phyloP scores from a whole-genome alignment of 2,797 vertebrate genomes.

The Platalea minor region DNA sequence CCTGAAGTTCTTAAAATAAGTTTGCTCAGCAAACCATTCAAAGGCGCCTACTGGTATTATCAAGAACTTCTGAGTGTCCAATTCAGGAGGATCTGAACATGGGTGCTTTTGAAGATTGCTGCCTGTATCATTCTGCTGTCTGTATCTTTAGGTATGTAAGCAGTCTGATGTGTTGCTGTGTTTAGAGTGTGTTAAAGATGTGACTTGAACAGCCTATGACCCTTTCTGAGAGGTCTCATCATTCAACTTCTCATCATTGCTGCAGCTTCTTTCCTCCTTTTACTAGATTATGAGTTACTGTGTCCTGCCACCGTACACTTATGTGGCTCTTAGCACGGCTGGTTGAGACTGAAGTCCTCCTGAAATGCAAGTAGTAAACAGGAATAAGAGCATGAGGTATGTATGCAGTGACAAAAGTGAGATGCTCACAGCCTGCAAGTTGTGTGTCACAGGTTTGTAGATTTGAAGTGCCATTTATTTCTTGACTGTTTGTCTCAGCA shows the following conservation, averaged over 20 bases:
- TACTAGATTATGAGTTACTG: background rate
- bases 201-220: background rate
- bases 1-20: background rate
- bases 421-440: background rate
- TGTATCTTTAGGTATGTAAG: background rate
- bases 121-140: background rate
- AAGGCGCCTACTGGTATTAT: background rate
- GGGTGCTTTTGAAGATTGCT: background rate
- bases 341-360: background rate
- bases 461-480: constrained; percentile 13
- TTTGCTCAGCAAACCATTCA: background rate
- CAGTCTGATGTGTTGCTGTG: background rate
- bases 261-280: background rate
- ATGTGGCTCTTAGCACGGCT: background rate
- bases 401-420: background rate
- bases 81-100: background rate
- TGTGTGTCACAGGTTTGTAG: background rate
- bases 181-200: background rate
- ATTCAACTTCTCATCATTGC: background rate
- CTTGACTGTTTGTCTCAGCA: background rate
- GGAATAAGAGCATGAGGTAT: background rate
- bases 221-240: background rate
- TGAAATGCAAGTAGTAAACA: background rate
- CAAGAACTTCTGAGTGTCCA: background rate
- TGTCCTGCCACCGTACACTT: background rate